These are phyloP conservation scores for Acrossocheilus fasciatus DNA, from an alignment of 2,797 vertebrate species.

Conservation along the genomic window DNA sequence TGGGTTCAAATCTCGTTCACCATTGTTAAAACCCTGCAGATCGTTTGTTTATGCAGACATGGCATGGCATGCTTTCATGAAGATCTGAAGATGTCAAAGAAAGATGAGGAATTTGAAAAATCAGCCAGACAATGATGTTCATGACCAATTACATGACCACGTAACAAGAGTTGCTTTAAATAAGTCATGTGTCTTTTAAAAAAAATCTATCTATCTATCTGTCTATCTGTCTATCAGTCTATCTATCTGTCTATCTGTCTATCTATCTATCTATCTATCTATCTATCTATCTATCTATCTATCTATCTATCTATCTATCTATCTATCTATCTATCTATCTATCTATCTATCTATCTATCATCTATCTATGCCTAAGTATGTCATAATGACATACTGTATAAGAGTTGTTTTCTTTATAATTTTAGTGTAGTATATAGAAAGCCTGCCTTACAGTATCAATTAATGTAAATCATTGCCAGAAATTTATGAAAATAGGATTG, in stretches of 20 bases:
- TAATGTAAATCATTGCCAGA: neutral
- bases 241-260: neutral
- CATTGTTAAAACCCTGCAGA: constrained; percentile 20
- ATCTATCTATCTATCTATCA: neutral
- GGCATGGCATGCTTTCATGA: constrained; percentile 21
- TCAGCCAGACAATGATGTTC: neutral
- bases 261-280: neutral
- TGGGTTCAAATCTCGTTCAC: constrained; percentile 39
- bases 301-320: too few relatives aligned
- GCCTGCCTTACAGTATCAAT: neutral
- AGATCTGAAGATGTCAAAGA: constrained; percentile 43
- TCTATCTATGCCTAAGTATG: neutral
- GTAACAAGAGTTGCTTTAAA: neutral
- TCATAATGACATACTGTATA: neutral
- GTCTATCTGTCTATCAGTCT: neutral
- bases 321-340: neutral
- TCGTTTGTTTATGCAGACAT: constrained; percentile 15
- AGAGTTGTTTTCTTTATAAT: neutral
- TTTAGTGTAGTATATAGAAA: neutral
- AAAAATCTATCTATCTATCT: too few relatives aligned
- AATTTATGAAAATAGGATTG: constrained; percentile 68
- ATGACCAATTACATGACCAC: neutral
- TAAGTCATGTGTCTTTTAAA: neutral
- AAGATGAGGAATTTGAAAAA: neutral
- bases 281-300: too few relatives aligned